phyloP scores from a whole-genome alignment of 1,140 invertebrate species.

The Rhopalosiphum maidis region DNA sequence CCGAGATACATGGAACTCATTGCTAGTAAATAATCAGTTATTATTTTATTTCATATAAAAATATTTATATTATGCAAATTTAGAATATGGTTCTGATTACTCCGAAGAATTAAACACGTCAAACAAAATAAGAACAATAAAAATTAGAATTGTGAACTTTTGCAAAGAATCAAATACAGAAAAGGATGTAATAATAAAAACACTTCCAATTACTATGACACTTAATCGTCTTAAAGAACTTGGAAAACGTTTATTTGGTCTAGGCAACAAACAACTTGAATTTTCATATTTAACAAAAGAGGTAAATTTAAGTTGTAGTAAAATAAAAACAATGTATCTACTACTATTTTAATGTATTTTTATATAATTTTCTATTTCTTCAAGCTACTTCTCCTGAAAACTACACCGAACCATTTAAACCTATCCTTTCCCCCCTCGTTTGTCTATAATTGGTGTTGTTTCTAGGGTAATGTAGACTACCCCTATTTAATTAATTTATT shows the following conservation, averaged over 20 bases:
- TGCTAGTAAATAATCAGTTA: constrained; percentile 26
- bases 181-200: constrained; percentile 25
- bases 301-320: constrained; percentile 11
- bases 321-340: neutral
- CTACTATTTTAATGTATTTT: neutral
- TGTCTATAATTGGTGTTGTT: too few species aligned
- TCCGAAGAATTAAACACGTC: constrained; percentile 12
- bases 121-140: constrained; percentile 52
- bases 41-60: neutral
- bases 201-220: constrained; percentile 45
- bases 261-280: constrained; percentile 39
- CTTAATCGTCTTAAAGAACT: constrained; percentile 48
- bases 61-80: neutral
- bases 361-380: too few species aligned
- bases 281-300: constrained; percentile 31
- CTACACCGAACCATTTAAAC: too few species aligned
- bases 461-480: too few species aligned
- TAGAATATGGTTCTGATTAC: constrained; percentile 52
- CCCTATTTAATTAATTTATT: too few species aligned
- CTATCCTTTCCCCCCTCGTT: too few species aligned
- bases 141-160: constrained; percentile 43
- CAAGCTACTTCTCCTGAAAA: too few species aligned
- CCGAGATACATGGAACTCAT: constrained; percentile 47
- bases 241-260: constrained; percentile 37
- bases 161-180: constrained; percentile 39